Base-by-base conservation (phyloP, 2,888 invertebrate genomes). In the Taenaris catops region DNA sequence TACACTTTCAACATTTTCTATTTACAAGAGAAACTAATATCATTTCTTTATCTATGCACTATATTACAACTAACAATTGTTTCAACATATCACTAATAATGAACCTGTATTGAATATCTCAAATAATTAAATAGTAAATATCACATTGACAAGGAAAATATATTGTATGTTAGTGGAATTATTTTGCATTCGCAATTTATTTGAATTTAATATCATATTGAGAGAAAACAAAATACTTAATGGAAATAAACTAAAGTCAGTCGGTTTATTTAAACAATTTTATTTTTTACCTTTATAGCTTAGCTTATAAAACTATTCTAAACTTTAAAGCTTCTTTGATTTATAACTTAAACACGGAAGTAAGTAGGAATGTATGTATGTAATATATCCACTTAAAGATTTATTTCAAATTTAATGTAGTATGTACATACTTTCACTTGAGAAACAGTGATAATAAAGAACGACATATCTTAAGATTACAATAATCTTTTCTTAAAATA, bases 281-380 rank as follows among this genome's bases (percentile, higher is more conserved):
- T 19, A 11, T 26, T 21, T 21, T 16, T 4, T 27, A 31, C 12
- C 34, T 2, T 24, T 34, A 39, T 8, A 29, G 25, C 56, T 56
- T 56, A 54, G 42, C 53, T 60, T 58, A 57, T 53, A 58, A n/a
- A 51, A 57, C 58, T 48, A 55, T 54, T 57, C 65, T 68, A 74
- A 34, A 66, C 57, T 60, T 81, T 83, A 81, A 83, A 83, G 81
- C 81, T 81, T 74, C 69, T 68, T 80, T 72, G 64, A 64, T 66
- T 78, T 64, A 63, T 59, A 55, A 68, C 63, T 70, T 68, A 70
- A 47, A 46, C 51, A 39, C 46, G 32, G 50, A 57, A 34, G 47
- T 44, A 39, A 41, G 35, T 46, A 51, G 50, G 56, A 56, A 55
- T 62, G 58, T 56, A 63, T 54, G 56, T 62, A 63, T 14, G 4